Conservation (phyloP, 2,113 vertebrate genomes). For the Chamaetylas fuelleborni region DNA sequence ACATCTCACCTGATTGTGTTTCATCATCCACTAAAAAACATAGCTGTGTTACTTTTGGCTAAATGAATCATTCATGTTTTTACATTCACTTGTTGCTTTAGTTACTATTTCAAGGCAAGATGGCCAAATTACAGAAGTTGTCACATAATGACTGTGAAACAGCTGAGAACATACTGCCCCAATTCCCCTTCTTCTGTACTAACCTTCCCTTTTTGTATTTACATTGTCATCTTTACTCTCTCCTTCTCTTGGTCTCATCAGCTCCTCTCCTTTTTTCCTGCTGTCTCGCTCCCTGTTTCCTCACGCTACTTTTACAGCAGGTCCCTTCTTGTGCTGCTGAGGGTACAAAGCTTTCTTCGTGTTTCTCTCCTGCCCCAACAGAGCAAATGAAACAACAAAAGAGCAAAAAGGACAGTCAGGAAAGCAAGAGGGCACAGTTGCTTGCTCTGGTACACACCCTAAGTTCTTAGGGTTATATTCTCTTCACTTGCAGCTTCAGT, state of each 20-base stretch:
- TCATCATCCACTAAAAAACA: neutral
- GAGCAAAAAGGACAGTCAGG: neutral
- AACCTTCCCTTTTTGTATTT: neutral
- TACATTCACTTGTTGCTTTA: neutral
- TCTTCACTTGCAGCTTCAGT: neutral
- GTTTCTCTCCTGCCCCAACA: neutral
- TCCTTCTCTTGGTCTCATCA: neutral
- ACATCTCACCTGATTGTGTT: neutral
- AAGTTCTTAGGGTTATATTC: neutral
- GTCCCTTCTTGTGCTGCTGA: neutral
- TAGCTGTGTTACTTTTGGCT: neutral
- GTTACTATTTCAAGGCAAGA: slow-evolving; percentile 24
- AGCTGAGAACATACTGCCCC: neutral
- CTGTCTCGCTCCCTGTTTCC: neutral
- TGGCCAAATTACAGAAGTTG: neutral
- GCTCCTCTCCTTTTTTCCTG: neutral
- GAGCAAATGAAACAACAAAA: neutral
- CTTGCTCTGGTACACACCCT: neutral
- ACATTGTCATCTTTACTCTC: neutral
- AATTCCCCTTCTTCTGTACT: neutral
- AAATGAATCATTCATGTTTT: neutral
- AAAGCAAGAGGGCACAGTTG: neutral
- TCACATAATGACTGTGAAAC: neutral
- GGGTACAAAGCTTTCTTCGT: neutral
- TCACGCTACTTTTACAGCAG: neutral